Percentiles rank a stretch among this genome's conserved stretches.
phyloP scores from a whole-genome alignment of 2,888 invertebrate species.

The Unio pictorum region DNA sequence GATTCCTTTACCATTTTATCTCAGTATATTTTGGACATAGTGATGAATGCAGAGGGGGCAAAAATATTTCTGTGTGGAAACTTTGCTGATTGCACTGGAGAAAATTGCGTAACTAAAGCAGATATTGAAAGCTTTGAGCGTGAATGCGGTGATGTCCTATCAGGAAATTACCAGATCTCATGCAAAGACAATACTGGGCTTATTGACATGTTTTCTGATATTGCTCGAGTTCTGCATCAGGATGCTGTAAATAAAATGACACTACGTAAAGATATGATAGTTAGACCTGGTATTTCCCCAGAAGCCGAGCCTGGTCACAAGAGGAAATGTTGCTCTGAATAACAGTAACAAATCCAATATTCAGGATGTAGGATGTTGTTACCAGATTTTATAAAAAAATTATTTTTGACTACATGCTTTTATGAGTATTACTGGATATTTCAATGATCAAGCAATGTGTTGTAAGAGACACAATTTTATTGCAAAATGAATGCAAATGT shows the following conservation, averaged over 20 bases:
- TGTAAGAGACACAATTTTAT: too few species aligned
- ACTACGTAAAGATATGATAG: conserved; percentile 50
- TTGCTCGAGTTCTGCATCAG: conserved; percentile 75
- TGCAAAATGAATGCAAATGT: too few species aligned
- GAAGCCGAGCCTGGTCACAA: conserved; percentile 39
- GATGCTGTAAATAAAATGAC: conserved; percentile 58
- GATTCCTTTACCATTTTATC: conserved; percentile 93
- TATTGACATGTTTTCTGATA: conserved; percentile 91
- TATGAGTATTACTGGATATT: too few species aligned
- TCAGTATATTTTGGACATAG: conserved; percentile 93
- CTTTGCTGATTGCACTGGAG: conserved; percentile 87
- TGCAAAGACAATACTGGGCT: conserved; percentile 90
- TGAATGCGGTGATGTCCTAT: conserved; percentile 92
- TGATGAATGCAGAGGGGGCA: conserved; percentile 86
- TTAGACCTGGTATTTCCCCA: conserved; percentile 52
- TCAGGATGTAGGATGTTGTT: neutral
- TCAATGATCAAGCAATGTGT: too few species aligned
- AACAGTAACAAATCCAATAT: neutral
- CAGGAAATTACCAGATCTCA: conserved; percentile 90
- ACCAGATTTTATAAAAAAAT: neutral
- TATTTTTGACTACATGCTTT: too few species aligned
- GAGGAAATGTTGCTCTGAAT: conserved; percentile 50
- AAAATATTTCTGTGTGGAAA: conserved; percentile 96
- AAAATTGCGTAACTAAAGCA: conserved; percentile 82
- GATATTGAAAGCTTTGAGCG: conserved; percentile 90